Evolutionary conservation across 2,113 vertebrate species (phyloP).

Genomic region (Lycaon pictus): DNA sequence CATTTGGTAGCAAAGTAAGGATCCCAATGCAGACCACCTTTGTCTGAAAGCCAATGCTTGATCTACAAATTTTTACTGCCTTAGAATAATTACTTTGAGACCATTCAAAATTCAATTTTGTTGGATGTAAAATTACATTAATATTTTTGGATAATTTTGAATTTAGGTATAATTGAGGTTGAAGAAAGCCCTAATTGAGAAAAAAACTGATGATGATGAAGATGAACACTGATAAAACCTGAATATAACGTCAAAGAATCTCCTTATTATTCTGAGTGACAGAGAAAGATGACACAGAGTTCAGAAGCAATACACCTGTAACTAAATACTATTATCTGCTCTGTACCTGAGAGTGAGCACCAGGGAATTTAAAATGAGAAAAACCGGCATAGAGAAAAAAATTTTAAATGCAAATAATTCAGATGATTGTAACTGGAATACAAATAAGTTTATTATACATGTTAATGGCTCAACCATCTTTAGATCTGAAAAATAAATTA

Average conservation of each 20-base stretch:
- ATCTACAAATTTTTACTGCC: background rate
- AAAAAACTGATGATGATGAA: background rate
- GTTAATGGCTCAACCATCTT: constrained; percentile 54
- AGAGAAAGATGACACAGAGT: background rate
- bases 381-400: background rate
- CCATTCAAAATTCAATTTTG: background rate
- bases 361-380: constrained; percentile 3
- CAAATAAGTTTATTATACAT: constrained; percentile 59
- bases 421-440: constrained; percentile 61
- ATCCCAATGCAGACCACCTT: background rate
- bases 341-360: background rate
- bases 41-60: background rate
- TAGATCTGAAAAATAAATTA: background rate
- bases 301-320: background rate
- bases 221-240: background rate
- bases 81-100: background rate
- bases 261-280: background rate
- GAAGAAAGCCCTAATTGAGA: background rate
- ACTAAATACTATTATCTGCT: background rate
- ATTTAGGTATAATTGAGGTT: background rate
- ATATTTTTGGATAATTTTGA: background rate
- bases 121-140: constrained; percentile 4
- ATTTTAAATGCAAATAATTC: constrained; percentile 53
- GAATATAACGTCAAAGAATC: background rate
- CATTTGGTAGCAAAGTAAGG: background rate